A percentile compares a stretch with the other conserved stretches of the same genome.
These are phyloP conservation scores for Equus quagga DNA, from an alignment of 2,113 vertebrate genomes.

Conservation along the genomic window DNA sequence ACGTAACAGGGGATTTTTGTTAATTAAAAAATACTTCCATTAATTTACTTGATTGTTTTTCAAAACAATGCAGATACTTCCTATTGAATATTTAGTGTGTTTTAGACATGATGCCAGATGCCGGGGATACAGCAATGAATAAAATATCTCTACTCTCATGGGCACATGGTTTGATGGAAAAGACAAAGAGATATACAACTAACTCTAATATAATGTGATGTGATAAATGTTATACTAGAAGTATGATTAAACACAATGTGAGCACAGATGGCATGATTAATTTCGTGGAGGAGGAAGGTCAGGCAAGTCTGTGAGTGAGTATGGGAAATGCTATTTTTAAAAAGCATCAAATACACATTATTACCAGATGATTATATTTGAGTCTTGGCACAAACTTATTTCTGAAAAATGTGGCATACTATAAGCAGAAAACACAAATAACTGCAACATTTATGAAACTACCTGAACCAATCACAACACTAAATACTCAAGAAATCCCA, in stretches of 20 bases:
- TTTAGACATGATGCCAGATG: slow-evolving; percentile 1
- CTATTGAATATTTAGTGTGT: neutral
- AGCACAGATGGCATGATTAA: slow-evolving; percentile 75
- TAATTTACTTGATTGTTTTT: slow-evolving; percentile 33
- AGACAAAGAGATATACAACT: slow-evolving; percentile 50
- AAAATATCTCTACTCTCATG: slow-evolving; percentile 2
- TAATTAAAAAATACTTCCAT: neutral
- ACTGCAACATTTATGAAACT: slow-evolving; percentile 57
- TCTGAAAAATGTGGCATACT: slow-evolving; percentile 48
- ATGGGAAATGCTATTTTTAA: slow-evolving; percentile 71
- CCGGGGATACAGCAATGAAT: neutral
- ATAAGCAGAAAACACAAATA: slow-evolving; percentile 61
- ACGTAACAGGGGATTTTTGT: neutral
- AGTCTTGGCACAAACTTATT: slow-evolving; percentile 36
- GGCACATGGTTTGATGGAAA: neutral
- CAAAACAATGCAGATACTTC: neutral
- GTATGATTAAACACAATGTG: slow-evolving; percentile 70
- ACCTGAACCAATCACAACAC: neutral
- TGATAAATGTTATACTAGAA: slow-evolving; percentile 46
- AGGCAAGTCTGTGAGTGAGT: slow-evolving; percentile 49
- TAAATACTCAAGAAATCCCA: slow-evolving; percentile 7
- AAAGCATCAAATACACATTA: slow-evolving; percentile 68
- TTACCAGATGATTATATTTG: slow-evolving; percentile 71
- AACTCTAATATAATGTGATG: slow-evolving; percentile 56
- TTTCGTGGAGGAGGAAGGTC: slow-evolving; percentile 61